Evolutionary conservation across 2,113 vertebrate genomes (phyloP), one percentile per base, ranked within the genome.

Genomic region (Mungos mungo): DNA sequence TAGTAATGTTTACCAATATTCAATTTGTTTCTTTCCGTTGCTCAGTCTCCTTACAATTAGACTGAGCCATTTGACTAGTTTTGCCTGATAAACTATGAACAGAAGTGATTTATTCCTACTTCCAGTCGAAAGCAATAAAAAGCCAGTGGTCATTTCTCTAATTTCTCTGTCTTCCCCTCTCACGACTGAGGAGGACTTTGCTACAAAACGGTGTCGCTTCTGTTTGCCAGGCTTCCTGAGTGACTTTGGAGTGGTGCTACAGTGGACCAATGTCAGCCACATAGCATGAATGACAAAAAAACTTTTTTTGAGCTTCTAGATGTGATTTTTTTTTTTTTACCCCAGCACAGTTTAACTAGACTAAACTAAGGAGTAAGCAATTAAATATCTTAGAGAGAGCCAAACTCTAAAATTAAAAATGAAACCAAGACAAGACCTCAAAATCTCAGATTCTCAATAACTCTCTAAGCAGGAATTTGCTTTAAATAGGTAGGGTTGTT

Each of bases 391-490:
- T 16, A 23, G 21, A 25, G 4, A 74, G 21, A 57, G 1, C 9
- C 19, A 45, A 54, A 21, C 29, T 80, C 47, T 68, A 9, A 96
- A 77, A 88, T 88, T 71, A 52, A 93, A 85, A 96, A 91, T n/a
- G 9, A 66, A 90, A 63, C 13, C 71, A 84, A 81, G 79, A 76
- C 35, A 89, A 93, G 16, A 1, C 23, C 33, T 89, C n/a, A 86
- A 71, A 88, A 57, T 82, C 25, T 54, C 38, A 88, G n/a, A 14
- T 79, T 96, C 27, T 97, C 38, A 35, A 33, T 69, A 93, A 41
- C 4, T 76, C 16, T 74, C 41, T 66, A 54, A 89, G 7, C 2
- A 79, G 63, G 13, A 91, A 71, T 79, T 88, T 63, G n/a, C 29
- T 84, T 87, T 83, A 90, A 33, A 76, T 93, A 57, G 31, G 31